Evolutionary conservation across 2,797 vertebrate species (phyloP), one percentile per base, ranked within the genome.

Genomic region (Gallinago solitaria): DNA sequence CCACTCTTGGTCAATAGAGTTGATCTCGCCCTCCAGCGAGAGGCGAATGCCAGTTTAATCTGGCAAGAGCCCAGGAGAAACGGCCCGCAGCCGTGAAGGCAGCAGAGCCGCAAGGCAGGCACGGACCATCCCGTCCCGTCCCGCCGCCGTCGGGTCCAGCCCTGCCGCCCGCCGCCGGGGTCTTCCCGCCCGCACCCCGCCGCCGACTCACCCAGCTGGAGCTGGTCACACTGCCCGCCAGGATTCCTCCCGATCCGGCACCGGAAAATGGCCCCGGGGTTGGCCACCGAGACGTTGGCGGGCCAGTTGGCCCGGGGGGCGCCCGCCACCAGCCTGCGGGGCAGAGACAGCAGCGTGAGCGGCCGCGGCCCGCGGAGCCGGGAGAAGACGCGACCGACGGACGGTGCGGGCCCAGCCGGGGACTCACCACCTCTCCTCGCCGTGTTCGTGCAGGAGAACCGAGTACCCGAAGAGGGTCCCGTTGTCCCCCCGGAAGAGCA

Each of bases 261-360:
- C 90, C 97, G 98, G 96, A 98, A 99, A 93, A 99, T 80, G 11
- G 98, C 98, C 75, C 99, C 99, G 9, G 99, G 99, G 63, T 94
- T 98, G 54, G n/a, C 74, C 82, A 98, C 96, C 1, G 89, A 97
- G 14, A 61, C 56, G 82, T 96, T 97, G 84, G 96, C 83, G 24
- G 96, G 96, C 71, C 98, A 98, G 91, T 95, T 98, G 30, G 98
- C 98, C 45, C 98, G 98, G 17, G 99, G 99, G 9, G 99, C 99
- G 47, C 99, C 99, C 23, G 94, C 99, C 32, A 99, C 91, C 77
- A 99, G 97, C 99, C 99, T 99, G 87, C 56, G 91, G 93, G 77
- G 45, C 35, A 87, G 51, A 94, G 80, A 89, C 4, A 37, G 82
- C 65, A 94, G 56, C 53, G 82, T 92, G 43, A 94, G 48, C 8